Base-by-base conservation (phyloP, 2,113 vertebrate genomes). In the Anser brachyrhynchus region DNA sequence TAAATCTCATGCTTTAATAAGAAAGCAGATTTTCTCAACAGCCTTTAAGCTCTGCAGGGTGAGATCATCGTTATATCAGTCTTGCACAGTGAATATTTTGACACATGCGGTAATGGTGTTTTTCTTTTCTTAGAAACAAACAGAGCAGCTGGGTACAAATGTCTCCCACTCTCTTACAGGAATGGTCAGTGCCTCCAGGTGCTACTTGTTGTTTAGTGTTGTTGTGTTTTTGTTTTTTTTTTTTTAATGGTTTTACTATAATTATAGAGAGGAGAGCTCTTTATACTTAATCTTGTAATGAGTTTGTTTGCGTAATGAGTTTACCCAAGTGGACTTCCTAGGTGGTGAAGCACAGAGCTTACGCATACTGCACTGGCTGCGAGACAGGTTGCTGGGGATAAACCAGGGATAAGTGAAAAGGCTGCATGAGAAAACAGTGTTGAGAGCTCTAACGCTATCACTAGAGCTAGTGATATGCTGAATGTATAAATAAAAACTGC, bases 121-220 rank as follows among this genome's bases (percentile, higher is more conserved):
- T 85, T 18, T 87, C 80, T 93, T 82, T 83, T 94, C 69, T 83
- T 92, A 75, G 78, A 74, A 94, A 72, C 62, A 79, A 95, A 85
- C 37, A 55, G 58, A 83, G 58, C 55, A 51, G 44, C n/a, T 74
- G 69, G 17, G 37, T 64, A 64, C 55, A 74, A 79, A 55, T 29
- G 28, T 83, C 76, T 92, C 51, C 51, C 35, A 35, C n/a, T 70
- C 15, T 66, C 49, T n/a, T 72, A 54, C 2, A 3, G 55, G 67
- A 89, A 74, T n/a, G 67, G 23, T 76, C 74, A 69, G 44, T 59
- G 82, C 37, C 62, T 89, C 58, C 66, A 71, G 71, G 23, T 85
- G 71, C 84, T 89, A 10, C 67, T 85, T 89, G 41, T 10, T 73
- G 33, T 77, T 76, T 51, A 62, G 59, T 26, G 44, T 26, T 61